These are phyloP conservation scores for Sinocyclocheilus maitianheensis DNA, from an alignment of 2,113 vertebrate species.

Conservation along the genomic window DNA sequence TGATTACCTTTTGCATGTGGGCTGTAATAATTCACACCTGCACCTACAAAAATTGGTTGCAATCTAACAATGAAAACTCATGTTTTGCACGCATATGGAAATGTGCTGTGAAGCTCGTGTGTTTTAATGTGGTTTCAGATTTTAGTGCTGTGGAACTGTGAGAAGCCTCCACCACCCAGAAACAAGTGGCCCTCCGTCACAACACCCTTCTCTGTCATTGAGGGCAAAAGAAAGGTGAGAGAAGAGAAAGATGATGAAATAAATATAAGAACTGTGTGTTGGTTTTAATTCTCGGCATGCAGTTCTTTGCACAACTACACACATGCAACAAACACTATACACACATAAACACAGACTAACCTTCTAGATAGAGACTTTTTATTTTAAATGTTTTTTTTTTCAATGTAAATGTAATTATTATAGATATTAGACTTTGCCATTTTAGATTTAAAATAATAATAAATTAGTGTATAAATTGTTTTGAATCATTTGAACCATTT, in stretches of 20 bases:
- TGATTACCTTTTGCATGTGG: neutral
- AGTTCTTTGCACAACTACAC: neutral
- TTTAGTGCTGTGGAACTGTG: constrained; percentile 80
- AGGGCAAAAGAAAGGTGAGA: constrained; percentile 77
- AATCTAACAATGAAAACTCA: neutral
- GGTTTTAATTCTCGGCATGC: neutral
- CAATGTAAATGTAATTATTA: neutral
- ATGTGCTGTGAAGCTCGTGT: neutral
- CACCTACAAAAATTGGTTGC: neutral
- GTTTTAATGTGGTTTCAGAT: constrained; percentile 63
- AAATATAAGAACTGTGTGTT: neutral
- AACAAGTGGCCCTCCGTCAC: constrained; percentile 81
- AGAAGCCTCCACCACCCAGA: constrained; percentile 76
- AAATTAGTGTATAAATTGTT: neutral
- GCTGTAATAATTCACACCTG: neutral
- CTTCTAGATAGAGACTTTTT: neutral
- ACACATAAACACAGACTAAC: too few species aligned
- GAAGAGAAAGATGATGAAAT: neutral
- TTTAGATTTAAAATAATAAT: neutral
- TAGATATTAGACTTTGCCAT: neutral
- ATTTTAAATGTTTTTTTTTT: neutral
- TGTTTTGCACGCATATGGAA: neutral
- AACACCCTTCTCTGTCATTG: constrained; percentile 77
- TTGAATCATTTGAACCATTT: too few species aligned
- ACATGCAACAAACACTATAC: neutral